phyloP scores from a whole-genome alignment of 2,888 invertebrate genomes.

The Eulithis prunata region DNA sequence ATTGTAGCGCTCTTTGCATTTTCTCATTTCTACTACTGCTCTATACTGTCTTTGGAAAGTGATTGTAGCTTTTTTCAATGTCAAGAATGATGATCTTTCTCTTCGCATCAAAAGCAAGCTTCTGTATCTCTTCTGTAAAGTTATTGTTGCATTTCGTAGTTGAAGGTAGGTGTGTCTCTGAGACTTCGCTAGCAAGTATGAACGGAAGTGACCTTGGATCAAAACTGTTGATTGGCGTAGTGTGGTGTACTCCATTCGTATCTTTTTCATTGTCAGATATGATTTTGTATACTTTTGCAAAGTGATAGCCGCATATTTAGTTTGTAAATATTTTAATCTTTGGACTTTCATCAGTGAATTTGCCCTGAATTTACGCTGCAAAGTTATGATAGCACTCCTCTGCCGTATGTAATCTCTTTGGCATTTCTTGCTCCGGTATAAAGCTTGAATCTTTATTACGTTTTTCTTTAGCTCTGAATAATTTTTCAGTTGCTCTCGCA shows the following conservation, averaged over 20 bases:
- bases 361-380: constrained; percentile 82
- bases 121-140: constrained; percentile 69
- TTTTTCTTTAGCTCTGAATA: constrained; percentile 61
- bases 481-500: constrained; percentile 61
- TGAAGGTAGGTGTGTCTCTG: constrained; percentile 46
- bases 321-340: constrained; percentile 62
- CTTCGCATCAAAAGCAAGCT: constrained; percentile 63
- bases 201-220: constrained; percentile 51
- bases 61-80: constrained; percentile 51
- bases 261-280: constrained; percentile 55
- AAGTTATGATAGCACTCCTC: constrained; percentile 58
- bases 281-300: constrained; percentile 81
- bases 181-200: constrained; percentile 45
- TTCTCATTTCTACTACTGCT: constrained; percentile 60
- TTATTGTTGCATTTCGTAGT: constrained; percentile 51
- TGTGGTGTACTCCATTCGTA: constrained; percentile 50
- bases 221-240: constrained; percentile 55
- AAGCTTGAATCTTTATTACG: constrained; percentile 74
- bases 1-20: constrained; percentile 48
- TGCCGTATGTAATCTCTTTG: constrained; percentile 62
- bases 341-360: constrained; percentile 62
- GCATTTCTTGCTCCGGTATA: constrained; percentile 70
- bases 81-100: constrained; percentile 51
- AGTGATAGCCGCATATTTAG: constrained; percentile 62
- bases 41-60: constrained; percentile 67